phyloP scores from a whole-genome alignment of 2,113 vertebrate species.

The Sander lucioperca region DNA sequence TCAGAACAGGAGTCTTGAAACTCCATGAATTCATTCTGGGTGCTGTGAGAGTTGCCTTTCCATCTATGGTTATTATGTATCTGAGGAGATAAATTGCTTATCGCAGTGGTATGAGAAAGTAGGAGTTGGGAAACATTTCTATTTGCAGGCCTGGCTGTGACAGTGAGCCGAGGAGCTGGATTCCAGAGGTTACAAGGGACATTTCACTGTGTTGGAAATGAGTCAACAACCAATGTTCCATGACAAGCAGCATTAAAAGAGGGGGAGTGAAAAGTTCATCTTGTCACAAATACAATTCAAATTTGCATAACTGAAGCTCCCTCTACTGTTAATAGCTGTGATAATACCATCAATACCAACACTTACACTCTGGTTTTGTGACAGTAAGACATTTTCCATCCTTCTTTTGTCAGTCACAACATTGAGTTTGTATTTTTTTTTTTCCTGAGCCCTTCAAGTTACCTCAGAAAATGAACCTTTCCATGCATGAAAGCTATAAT shows the following conservation, averaged over 20 bases:
- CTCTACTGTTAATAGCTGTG: slow-evolving; percentile 71
- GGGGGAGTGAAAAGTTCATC: slow-evolving; percentile 69
- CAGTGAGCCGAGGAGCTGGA: slow-evolving; percentile 31
- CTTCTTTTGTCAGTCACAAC: slow-evolving; percentile 55
- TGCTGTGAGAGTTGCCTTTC: slow-evolving; percentile 23
- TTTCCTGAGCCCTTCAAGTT: slow-evolving; percentile 70
- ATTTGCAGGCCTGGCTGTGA: slow-evolving; percentile 38
- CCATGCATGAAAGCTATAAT: slow-evolving; percentile 84
- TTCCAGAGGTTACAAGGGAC: slow-evolving; percentile 60
- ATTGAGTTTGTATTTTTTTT: slow-evolving; percentile 33
- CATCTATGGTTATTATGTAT: slow-evolving; percentile 50
- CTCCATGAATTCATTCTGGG: slow-evolving; percentile 13
- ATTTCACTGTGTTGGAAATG: slow-evolving; percentile 55
- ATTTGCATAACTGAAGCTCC: slow-evolving; percentile 77
- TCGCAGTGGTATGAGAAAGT: slow-evolving; percentile 19
- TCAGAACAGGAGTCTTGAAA: slow-evolving; percentile 14
- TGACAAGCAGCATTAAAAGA: slow-evolving; percentile 67
- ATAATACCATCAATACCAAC: slow-evolving; percentile 60
- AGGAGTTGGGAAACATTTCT: slow-evolving; percentile 36
- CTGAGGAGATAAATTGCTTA: slow-evolving; percentile 49
- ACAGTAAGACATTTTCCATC: slow-evolving; percentile 54
- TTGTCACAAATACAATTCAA: slow-evolving; percentile 57
- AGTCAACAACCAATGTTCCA: slow-evolving; percentile 69
- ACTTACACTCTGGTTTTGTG: slow-evolving; percentile 34
- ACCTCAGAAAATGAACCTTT: slow-evolving; percentile 78